A percentile compares a stretch with the other conserved stretches of the same genome.
phyloP scores from a whole-genome alignment of 2,113 vertebrate genomes.

The Malaclemys terrapin region DNA sequence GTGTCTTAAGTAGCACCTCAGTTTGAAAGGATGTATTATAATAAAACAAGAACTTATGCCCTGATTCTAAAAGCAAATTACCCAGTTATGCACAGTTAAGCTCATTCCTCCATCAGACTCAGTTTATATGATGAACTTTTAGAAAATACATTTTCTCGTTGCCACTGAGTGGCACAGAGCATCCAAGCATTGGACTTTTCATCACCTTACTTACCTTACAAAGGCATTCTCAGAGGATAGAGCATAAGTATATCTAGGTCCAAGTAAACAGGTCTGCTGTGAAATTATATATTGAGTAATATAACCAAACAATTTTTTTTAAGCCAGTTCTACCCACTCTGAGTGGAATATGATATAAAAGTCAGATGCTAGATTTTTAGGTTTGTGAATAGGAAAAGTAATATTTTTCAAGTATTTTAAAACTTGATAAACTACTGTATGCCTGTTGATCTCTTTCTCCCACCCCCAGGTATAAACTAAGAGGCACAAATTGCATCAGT shows the following conservation, averaged over 20 bases:
- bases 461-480: conserved; percentile 12
- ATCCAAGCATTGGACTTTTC: not conserved
- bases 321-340: not conserved
- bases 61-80: conserved; percentile 1
- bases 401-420: not conserved
- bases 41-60: not conserved
- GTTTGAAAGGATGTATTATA: not conserved
- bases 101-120: not conserved
- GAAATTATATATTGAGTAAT: not conserved
- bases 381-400: not conserved
- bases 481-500: not conserved
- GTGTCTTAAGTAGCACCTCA: not conserved
- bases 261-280: not conserved
- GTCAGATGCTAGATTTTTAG: not conserved
- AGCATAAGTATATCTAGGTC: not conserved
- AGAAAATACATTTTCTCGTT: conserved; percentile 23
- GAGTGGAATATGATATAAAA: not conserved
- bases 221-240: not conserved
- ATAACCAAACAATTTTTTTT: not conserved
- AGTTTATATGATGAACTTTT: rapidly evolving
- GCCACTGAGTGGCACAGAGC: not conserved
- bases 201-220: not conserved
- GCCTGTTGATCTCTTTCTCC: not conserved
- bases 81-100: not conserved
- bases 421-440: not conserved